Percentiles rank a stretch among this genome's conserved stretches.
These are phyloP conservation scores for Brachyistius frenatus DNA, from an alignment of 2,113 vertebrate genomes.

Conservation along the genomic window DNA sequence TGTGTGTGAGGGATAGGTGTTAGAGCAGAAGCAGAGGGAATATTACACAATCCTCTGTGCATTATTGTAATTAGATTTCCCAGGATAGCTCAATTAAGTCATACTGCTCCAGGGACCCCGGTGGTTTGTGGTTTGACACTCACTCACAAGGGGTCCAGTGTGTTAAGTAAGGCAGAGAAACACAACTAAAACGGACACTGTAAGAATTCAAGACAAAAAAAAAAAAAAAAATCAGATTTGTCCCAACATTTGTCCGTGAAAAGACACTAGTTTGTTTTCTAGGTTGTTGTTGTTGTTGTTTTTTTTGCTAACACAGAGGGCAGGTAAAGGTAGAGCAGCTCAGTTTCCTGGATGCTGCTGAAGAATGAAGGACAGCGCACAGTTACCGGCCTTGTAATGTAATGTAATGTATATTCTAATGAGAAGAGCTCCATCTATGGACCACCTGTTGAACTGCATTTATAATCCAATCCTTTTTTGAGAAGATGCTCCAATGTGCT, in stretches of 20 bases:
- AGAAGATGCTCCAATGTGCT: conserved; percentile 3
- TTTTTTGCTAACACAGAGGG: conserved; percentile 37
- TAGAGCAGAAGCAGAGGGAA: conserved; percentile 68
- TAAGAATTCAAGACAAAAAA: conserved; percentile 18
- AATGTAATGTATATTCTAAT: conserved; percentile 84
- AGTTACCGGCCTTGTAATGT: conserved; percentile 61
- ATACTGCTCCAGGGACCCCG: conserved; percentile 73
- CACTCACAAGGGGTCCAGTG: conserved; percentile 77
- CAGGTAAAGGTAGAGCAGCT: conserved; percentile 61
- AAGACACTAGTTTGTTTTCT: conserved; percentile 10
- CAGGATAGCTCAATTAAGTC: conserved; percentile 85
- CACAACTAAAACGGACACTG: conserved; percentile 65
- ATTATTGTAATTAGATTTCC: conserved; percentile 87
- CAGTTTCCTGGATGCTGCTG: conserved; percentile 51
- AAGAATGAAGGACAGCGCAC: conserved; percentile 61
- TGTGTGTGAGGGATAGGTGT: conserved; percentile 65
- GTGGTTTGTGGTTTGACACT: conserved; percentile 80
- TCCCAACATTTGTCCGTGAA: conserved; percentile 5
- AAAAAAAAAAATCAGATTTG: conserved; percentile 3
- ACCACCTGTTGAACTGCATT: conserved; percentile 87
- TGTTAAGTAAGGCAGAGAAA: conserved; percentile 81
- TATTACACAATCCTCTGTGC: conserved; percentile 79
- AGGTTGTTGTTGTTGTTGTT: neutral
- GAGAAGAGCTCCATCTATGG: conserved; percentile 88
- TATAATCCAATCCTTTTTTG: conserved; percentile 21